phyloP scores from a whole-genome alignment of 2,888 invertebrate genomes.

The Andrena hattorfiana region DNA sequence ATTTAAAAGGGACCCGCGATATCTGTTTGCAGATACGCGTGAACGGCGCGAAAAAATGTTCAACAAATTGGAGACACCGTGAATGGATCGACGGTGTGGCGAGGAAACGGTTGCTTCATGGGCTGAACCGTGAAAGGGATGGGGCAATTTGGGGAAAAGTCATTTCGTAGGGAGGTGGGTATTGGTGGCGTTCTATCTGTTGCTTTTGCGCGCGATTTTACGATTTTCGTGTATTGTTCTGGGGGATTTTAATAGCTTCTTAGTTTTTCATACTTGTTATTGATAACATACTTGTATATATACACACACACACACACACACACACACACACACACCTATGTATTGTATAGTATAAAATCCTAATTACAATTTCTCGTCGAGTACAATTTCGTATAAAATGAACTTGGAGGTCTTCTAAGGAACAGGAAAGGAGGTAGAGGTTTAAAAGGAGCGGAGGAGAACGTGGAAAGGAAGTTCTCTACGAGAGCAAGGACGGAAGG shows the following conservation, averaged over 20 bases:
- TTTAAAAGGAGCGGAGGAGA: neutral
- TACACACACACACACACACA: no score
- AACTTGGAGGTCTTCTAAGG: no score
- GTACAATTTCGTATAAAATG: no score
- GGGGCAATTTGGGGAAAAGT: neutral
- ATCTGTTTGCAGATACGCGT: neutral
- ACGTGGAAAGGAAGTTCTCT: neutral
- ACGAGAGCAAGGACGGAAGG: constrained; percentile 19
- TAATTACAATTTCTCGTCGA: no score
- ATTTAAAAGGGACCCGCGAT: constrained; percentile 10
- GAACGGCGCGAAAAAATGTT: neutral
- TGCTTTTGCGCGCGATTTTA: no score
- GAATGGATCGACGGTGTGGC: neutral
- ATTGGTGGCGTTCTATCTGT: neutral
- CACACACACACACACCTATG: no score
- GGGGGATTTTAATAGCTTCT: no score
- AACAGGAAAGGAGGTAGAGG: no score
- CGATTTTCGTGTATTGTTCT: no score
- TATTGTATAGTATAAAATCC: no score
- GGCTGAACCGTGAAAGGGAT: neutral
- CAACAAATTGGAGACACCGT: neutral
- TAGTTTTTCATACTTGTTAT: no score
- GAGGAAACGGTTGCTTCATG: neutral
- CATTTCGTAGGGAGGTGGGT: neutral
- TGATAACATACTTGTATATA: no score